Conservation (phyloP, 1,140 invertebrate genomes). For the Ostrea edulis region DNA sequence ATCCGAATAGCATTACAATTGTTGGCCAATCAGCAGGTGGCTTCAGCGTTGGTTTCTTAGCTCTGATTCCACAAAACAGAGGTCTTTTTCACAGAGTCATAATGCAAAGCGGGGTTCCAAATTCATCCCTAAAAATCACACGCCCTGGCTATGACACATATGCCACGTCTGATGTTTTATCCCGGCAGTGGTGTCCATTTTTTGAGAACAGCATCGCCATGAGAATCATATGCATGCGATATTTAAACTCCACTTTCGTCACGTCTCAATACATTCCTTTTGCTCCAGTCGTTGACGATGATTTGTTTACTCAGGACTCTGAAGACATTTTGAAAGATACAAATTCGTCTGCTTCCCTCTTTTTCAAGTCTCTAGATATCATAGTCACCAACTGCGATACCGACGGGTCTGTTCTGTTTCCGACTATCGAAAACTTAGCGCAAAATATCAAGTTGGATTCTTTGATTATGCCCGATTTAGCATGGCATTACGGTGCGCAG, state of each 20-base stretch:
- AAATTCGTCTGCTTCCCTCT: background rate
- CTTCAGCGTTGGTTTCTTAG: background rate
- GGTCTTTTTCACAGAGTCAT: background rate
- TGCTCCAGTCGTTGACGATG: conserved; percentile 35
- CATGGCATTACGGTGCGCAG: background rate
- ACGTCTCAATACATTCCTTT: background rate
- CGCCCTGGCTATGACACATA: background rate
- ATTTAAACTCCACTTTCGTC: background rate
- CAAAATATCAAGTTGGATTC: background rate
- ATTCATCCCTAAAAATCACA: background rate
- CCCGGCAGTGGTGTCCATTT: background rate
- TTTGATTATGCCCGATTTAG: background rate
- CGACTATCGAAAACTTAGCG: background rate
- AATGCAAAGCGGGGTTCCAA: conserved; percentile 14
- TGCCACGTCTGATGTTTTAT: background rate
- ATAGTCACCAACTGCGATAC: conserved; percentile 14
- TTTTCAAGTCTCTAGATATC: conserved; percentile 32
- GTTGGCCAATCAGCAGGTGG: conserved; percentile 31
- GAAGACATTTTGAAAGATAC: background rate
- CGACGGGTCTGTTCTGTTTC: conserved; percentile 40
- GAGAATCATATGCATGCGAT: conserved; percentile 8
- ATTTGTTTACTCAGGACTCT: conserved; percentile 1
- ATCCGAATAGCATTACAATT: conserved; percentile 22
- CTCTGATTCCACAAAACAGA: conserved; percentile 14
- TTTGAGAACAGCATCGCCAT: background rate